Percentiles rank a stretch among this genome's conserved stretches.
Conservation (phyloP, 2,797 vertebrate genomes). For the Acanthurus lineatus region DNA sequence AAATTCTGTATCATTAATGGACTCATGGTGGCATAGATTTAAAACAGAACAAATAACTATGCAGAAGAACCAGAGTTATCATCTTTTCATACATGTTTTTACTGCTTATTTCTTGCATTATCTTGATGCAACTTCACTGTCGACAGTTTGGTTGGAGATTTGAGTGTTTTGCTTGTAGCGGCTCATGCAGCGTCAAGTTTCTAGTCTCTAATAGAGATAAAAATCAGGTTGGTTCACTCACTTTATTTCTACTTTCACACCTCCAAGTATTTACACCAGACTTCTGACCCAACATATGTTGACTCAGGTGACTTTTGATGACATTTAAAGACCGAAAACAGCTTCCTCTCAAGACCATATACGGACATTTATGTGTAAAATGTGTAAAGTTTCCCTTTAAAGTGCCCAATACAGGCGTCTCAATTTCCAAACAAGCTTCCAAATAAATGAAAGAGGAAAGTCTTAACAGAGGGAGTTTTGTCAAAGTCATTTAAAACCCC, state of each 20-base stretch:
- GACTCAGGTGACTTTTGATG: constrained; percentile 6
- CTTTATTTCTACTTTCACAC: neutral
- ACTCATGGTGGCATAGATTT: too few species aligned
- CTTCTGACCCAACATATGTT: neutral
- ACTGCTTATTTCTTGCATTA: neutral
- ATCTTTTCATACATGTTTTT: too few species aligned
- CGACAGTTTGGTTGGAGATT: neutral
- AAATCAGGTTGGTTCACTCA: neutral
- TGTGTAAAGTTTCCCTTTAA: neutral
- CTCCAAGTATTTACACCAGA: neutral
- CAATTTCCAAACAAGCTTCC: too few species aligned
- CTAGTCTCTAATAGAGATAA: constrained; percentile 1
- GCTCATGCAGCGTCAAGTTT: neutral
- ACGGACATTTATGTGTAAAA: neutral
- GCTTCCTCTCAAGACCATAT: neutral
- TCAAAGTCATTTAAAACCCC: too few species aligned
- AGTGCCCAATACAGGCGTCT: too few species aligned
- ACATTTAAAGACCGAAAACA: neutral
- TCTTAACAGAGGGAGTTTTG: too few species aligned
- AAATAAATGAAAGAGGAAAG: too few species aligned
- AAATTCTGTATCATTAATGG: too few species aligned
- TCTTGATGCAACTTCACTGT: neutral
- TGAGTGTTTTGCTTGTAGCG: neutral
- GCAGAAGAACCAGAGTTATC: too few species aligned
- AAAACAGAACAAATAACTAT: too few species aligned